phyloP scores from a whole-genome alignment of 2,888 invertebrate species.

The Platycnemis pennipes region DNA sequence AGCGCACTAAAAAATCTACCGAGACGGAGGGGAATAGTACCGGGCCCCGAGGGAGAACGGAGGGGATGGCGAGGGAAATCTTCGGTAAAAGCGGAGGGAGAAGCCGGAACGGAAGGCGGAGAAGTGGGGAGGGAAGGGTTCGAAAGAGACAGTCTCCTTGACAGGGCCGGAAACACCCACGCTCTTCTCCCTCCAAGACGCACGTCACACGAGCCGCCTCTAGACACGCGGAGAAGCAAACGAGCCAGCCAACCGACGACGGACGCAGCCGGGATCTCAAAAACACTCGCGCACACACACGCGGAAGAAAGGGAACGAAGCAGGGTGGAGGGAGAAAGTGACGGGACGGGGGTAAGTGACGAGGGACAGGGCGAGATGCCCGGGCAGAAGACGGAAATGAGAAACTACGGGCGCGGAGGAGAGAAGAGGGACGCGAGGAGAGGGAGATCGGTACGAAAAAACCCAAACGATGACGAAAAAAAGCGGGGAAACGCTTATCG shows the following conservation, averaged over 20 bases:
- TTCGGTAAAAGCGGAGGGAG: not conserved
- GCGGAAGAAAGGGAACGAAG: not conserved
- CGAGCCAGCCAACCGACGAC: not conserved
- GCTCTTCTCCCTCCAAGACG: not conserved
- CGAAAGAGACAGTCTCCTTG: constrained; percentile 7
- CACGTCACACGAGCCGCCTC: not conserved
- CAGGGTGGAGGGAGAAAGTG: not conserved
- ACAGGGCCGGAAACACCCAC: constrained; percentile 12
- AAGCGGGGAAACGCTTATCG: not conserved
- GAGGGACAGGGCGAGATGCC: not conserved
- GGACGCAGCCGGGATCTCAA: not conserved
- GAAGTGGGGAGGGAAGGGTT: constrained; percentile 1
- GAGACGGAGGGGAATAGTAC: not conserved
- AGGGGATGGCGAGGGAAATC: not conserved
- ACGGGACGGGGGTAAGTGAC: not conserved
- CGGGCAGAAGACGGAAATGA: not conserved
- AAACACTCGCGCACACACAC: not conserved
- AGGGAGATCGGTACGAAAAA: not conserved
- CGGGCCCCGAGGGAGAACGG: not conserved
- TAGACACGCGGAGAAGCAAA: not conserved
- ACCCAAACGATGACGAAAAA: not conserved
- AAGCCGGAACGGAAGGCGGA: not conserved
- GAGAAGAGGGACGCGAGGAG: not conserved
- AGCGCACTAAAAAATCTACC: not conserved
- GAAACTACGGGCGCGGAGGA: not conserved